phyloP scores from a whole-genome alignment of 2,113 vertebrate genomes.

The Jacana jacana region DNA sequence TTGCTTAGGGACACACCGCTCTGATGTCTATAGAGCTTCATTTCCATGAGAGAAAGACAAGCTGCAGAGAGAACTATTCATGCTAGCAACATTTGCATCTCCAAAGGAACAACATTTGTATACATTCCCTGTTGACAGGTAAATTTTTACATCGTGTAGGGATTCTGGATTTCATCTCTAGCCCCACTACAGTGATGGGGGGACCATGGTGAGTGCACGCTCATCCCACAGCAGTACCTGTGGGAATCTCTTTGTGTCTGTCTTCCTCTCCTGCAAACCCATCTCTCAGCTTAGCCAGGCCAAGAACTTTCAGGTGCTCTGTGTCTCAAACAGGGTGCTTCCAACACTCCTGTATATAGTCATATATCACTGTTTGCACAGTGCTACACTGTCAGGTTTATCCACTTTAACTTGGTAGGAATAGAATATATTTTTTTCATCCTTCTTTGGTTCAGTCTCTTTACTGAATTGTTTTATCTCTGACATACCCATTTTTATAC shows the following conservation, averaged over 20 bases:
- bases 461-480: not conserved
- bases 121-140: not conserved
- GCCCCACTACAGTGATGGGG: not conserved
- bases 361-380: not conserved
- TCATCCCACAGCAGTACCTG: rapidly evolving
- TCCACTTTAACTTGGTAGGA: not conserved
- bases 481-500: not conserved
- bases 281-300: not conserved
- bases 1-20: not conserved
- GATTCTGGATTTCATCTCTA: not conserved
- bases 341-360: not conserved
- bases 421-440: not conserved
- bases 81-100: not conserved
- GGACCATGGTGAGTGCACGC: not conserved
- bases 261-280: not conserved
- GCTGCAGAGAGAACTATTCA: not conserved
- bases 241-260: not conserved
- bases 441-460: not conserved
- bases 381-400: not conserved
- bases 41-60: not conserved
- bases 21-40: not conserved
- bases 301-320: not conserved
- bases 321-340: not conserved
- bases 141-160: not conserved
- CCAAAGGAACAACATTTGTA: not conserved